Conservation (phyloP, 2,888 invertebrate species). For the Chironomus tentans region DNA sequence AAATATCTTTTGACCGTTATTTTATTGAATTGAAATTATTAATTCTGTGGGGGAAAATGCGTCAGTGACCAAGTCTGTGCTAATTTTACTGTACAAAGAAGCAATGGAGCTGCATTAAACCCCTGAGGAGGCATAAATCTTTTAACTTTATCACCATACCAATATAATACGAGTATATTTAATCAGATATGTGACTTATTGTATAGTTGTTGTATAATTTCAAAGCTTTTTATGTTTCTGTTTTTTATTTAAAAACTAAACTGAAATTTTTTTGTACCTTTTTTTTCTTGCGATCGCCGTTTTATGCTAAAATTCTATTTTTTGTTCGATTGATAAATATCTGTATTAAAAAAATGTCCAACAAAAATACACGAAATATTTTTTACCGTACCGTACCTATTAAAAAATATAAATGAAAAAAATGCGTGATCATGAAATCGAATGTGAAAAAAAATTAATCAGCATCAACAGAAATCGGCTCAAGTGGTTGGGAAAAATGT, state of each 20-base stretch:
- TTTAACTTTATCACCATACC: too few species aligned
- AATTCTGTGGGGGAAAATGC: too few species aligned
- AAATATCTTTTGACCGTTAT: too few species aligned
- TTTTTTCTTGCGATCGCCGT: background rate
- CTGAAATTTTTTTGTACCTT: background rate
- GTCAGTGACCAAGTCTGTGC: too few species aligned
- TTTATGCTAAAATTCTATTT: background rate
- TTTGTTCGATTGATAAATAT: background rate
- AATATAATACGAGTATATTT: too few species aligned
- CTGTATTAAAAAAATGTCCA: background rate
- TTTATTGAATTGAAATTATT: too few species aligned
- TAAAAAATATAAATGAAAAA: background rate
- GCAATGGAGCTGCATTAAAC: too few species aligned
- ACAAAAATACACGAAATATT: background rate
- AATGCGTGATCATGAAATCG: background rate
- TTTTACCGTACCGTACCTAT: background rate
- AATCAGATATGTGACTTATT: background rate
- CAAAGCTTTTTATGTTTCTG: background rate
- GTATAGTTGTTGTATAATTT: too few species aligned
- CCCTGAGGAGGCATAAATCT: too few species aligned
- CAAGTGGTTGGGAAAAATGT: background rate
- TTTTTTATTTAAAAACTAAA: background rate
- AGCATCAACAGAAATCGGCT: background rate
- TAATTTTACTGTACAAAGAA: too few species aligned
- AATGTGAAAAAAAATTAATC: background rate